A percentile compares a stretch with the other conserved stretches of the same genome.
Conservation (phyloP, 2,888 invertebrate species). For the Lordiphosa andalusiaca region DNA sequence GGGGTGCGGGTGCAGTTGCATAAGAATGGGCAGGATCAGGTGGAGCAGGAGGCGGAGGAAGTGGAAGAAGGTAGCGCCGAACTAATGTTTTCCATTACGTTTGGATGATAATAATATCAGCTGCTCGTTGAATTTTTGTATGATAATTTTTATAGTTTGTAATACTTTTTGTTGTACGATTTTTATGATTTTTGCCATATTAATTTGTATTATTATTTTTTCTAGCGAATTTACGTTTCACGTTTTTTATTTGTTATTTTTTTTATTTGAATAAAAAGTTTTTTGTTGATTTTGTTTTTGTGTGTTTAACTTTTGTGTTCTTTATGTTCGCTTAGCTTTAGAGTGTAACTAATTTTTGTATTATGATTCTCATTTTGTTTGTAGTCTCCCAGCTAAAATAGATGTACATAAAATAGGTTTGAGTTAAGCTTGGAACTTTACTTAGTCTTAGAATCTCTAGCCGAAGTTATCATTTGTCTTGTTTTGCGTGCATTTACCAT, state of each 20-base stretch:
- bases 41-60: conserved; percentile 21
- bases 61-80: conserved; percentile 59
- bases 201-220: conserved; percentile 4
- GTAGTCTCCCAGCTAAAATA: no score
- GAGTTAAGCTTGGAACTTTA: no score
- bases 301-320: conserved; percentile 1
- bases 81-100: conserved; percentile 27
- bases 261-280: not conserved
- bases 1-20: conserved; percentile 2
- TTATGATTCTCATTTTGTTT: not conserved
- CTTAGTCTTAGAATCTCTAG: no score
- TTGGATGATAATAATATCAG: conserved; percentile 14
- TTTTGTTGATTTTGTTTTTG: not conserved
- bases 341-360: conserved; percentile 7
- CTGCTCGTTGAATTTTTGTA: not conserved
- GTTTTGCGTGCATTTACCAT: no score
- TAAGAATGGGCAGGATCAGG: not conserved
- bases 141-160: no score
- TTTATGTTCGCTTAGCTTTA: not conserved
- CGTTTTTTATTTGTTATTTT: conserved; percentile 8
- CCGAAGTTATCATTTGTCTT: no score
- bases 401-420: no score
- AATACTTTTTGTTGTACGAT: no score
- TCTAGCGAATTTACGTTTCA: conserved; percentile 9
- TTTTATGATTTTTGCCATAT: conserved; percentile 7